Evolutionary conservation across 2,113 vertebrate species (phyloP), one percentile per base, ranked within the genome.

Genomic region (Paedocypris sp.): DNA sequence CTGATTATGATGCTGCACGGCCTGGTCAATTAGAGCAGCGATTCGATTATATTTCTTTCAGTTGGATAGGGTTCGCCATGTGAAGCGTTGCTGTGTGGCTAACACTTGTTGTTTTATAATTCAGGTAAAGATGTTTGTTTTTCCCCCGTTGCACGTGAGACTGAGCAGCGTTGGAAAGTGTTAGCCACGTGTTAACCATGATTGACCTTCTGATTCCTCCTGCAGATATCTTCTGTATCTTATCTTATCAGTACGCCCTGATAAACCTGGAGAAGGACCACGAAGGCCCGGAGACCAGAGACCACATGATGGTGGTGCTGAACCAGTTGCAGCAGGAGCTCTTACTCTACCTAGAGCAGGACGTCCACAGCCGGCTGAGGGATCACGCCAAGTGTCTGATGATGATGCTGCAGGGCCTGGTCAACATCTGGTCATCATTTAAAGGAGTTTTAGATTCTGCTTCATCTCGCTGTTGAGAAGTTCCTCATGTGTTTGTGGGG

Each of bases 221-320:
- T 31, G 8, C 3, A 98, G 94, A 75, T 98, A 98, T 79, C 68
- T 99, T 75, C n/a, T n/a, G n/a, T n/a, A n/a, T n/a, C n/a, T n/a
- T n/a, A n/a, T n/a, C n/a, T n/a, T n/a, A n/a, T n/a, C 94, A 98
- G 75, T 94, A 97, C 10, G 95, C 95, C 0, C 88, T 99, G 73
- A 93, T 99, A 90, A 93, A 96, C 59, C 80, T 99, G 73, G 92
- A n/a, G n/a, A n/a, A n/a, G n/a, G 92, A 98, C 83, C 91, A 94
- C 75, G 81, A 86, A 0, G 92, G 98, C 77, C 93, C 94, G 15
- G 89, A 97, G 74, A 98, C 92, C 22, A 77, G 90, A 47, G 95
- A 99, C 83, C 94, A 98, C 85, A 94, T 98, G 92, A 83, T 91
- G 7, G 89, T 90, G 0, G 90, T 99, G 62, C 80, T 96, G 85